These are phyloP conservation scores for Megathymus violae DNA, from an alignment of 1,140 invertebrate genomes.

Conservation along the genomic window DNA sequence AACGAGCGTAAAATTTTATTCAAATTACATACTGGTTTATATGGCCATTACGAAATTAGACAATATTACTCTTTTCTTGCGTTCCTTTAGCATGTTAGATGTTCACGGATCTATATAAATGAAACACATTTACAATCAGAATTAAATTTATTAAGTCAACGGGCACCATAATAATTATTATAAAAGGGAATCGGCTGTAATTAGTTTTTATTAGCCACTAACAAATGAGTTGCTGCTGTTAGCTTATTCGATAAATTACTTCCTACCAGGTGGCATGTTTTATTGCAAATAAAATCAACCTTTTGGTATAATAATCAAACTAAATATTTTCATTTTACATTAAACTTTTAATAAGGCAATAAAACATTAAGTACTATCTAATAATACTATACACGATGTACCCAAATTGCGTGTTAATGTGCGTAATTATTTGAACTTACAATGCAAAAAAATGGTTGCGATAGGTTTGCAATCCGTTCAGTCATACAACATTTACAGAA, in stretches of 20 bases:
- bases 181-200: conserved; percentile 9
- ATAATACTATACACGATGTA: conserved; percentile 10
- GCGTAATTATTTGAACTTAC: background rate
- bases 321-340: background rate
- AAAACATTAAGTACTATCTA: conserved; percentile 16
- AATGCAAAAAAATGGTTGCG: no score
- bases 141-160: conserved; percentile 24
- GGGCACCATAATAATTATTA: conserved; percentile 31
- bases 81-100: no score
- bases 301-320: background rate
- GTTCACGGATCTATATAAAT: background rate
- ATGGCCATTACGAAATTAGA: no score
- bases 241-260: conserved; percentile 4
- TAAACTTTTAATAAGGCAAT: no score
- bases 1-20: no score
- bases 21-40: no score
- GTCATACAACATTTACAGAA: no score
- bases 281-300: conserved; percentile 4
- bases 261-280: background rate
- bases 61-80: no score
- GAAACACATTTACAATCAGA: conserved; percentile 10
- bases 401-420: background rate
- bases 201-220: conserved; percentile 4
- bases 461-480: no score
- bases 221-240: background rate